These are phyloP conservation scores for Stenodema calcarata DNA, from an alignment of 2,888 invertebrate species.

Conservation along the genomic window DNA sequence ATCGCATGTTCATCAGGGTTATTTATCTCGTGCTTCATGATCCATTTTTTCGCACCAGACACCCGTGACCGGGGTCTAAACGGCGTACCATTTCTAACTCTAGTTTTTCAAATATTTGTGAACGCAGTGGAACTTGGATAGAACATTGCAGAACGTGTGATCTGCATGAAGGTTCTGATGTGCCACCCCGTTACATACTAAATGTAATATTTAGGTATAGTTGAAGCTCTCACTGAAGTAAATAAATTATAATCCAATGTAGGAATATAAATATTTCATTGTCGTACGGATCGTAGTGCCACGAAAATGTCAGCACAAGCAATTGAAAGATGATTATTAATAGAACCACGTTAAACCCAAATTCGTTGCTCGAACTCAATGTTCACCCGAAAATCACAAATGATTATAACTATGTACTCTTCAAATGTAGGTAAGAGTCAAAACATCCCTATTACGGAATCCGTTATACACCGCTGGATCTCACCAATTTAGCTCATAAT, in stretches of 20 bases:
- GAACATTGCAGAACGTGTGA: background rate
- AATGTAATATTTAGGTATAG: background rate
- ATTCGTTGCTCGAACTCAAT: too few species aligned
- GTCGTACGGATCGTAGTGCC: too few species aligned
- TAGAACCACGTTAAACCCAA: too few species aligned
- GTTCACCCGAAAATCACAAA: too few species aligned
- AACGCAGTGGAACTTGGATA: background rate
- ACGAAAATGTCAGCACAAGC: too few species aligned
- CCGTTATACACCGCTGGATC: too few species aligned
- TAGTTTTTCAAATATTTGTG: background rate
- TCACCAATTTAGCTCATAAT: too few species aligned
- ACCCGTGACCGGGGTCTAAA: background rate
- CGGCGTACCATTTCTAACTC: slow-evolving; percentile 2
- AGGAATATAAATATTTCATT: background rate
- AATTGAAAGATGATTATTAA: too few species aligned
- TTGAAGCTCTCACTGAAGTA: background rate
- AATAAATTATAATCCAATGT: background rate
- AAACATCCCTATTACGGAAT: too few species aligned
- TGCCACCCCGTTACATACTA: background rate
- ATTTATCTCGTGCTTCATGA: background rate
- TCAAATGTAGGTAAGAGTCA: too few species aligned
- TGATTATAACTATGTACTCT: too few species aligned
- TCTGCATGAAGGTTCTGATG: background rate
- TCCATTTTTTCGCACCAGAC: background rate
- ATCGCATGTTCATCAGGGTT: background rate